These are phyloP conservation scores for Sphaeridia pumilis DNA, from an alignment of 2,888 invertebrate species.

Conservation along the genomic window DNA sequence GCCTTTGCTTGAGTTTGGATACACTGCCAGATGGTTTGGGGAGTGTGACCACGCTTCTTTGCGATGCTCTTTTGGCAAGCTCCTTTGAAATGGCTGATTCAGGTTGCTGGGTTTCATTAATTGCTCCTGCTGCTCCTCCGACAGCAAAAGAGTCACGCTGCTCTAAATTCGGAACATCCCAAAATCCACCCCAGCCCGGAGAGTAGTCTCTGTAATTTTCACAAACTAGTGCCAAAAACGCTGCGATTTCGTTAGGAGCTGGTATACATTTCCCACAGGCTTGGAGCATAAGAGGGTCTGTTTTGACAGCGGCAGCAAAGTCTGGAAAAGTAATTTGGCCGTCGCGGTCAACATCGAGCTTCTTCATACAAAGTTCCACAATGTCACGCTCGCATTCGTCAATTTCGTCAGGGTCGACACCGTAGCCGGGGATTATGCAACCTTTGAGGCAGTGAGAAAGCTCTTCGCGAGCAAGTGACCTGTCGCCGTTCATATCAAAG, in stretches of 20 bases:
- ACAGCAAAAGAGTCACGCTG: too few species aligned
- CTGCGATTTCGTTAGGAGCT: slow-evolving; percentile 18
- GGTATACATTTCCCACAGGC: slow-evolving; percentile 29
- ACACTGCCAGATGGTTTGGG: too few species aligned
- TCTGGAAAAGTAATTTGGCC: slow-evolving; percentile 27
- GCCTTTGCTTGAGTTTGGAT: too few species aligned
- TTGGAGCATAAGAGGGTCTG: slow-evolving; percentile 6
- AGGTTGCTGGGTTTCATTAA: too few species aligned
- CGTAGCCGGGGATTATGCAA: slow-evolving; percentile 27
- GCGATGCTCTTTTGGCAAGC: too few species aligned
- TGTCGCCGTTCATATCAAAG: slow-evolving; percentile 29
- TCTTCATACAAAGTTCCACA: slow-evolving; percentile 28
- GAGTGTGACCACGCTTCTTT: too few species aligned
- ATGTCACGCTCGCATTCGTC: slow-evolving; percentile 34
- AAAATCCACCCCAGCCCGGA: slow-evolving; percentile 6
- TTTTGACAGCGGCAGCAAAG: slow-evolving; percentile 20
- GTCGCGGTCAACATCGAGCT: slow-evolving; percentile 15
- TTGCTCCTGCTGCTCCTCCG: too few species aligned
- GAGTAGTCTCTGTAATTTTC: slow-evolving; percentile 26
- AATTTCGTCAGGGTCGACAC: slow-evolving; percentile 28
- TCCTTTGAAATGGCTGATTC: too few species aligned
- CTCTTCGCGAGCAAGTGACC: slow-evolving; percentile 30
- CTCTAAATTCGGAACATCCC: not conserved
- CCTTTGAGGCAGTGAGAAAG: slow-evolving; percentile 30
- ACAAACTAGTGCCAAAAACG: slow-evolving; percentile 25